Evolutionary conservation across 2,888 invertebrate genomes (phyloP), one percentile per base, ranked within the genome.

Genomic region (Copidosoma aretas): DNA sequence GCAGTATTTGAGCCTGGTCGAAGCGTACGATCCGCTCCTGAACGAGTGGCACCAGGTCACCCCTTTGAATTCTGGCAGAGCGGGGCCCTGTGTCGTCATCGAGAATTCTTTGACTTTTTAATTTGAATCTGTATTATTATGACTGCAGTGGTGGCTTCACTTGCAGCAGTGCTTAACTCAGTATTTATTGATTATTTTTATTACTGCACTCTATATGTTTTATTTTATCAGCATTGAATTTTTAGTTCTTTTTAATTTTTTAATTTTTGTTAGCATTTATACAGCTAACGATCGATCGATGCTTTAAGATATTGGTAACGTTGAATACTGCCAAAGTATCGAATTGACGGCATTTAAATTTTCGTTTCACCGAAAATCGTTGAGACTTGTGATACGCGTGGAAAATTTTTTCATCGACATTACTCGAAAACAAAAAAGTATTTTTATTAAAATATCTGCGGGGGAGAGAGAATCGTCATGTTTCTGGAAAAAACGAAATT

Each of bases 21-120:
- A 97, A 81, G 91, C 93, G 71, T 97, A 95, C 82, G 95, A 96
- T 84, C 91, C 95, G 1, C 91, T 90, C 81, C 86, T 88, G 3
- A 91, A 93, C 84, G 90, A 91, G 81, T 94, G 93, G 93, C 84
- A 85, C 73, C 84, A 85, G 84, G 87, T 94, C 71, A 89, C 93
- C 15, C 89, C 93, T 39, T 86, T 97, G 73, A 90, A 91, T 78
- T 91, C 91, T 41, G 94, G 94, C 19, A 88, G 96, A 72, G 96
- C 96, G 32, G 96, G 95, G 71, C 93, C 95, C 59, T 94, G 95
- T 78, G 91, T 95, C 17, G 93, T 95, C 60, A 86, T 82, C 2
- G 80, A 79, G 72, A 76, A 77, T 75, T 68, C 75, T 21, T 70
- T 75, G 64, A 64, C n/a, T 25, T 60, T 60, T 52, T 66, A 58